These are phyloP conservation scores for Calliopum simillimum DNA, from an alignment of 2,888 invertebrate genomes.

Conservation along the genomic window DNA sequence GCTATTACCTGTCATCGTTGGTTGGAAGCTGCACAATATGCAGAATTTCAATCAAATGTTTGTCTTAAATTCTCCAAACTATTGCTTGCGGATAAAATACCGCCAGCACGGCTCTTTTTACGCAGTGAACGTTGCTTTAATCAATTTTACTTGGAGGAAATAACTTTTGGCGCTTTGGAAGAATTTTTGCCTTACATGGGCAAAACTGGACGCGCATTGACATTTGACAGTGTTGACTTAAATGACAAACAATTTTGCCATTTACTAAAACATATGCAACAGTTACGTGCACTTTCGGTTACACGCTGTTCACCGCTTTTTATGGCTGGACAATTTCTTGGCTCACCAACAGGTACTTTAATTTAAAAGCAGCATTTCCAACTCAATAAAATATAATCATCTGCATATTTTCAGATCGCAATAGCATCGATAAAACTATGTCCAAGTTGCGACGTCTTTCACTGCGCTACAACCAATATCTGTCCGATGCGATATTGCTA, in stretches of 20 bases:
- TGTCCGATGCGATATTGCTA: conserved; percentile 80
- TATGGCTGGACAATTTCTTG: conserved; percentile 79
- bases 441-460: conserved; percentile 71
- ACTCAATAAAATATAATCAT: background rate
- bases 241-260: conserved; percentile 74
- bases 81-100: conserved; percentile 58
- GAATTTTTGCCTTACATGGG: conserved; percentile 73
- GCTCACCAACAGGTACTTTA: conserved; percentile 50
- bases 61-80: conserved; percentile 60
- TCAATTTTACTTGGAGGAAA: conserved; percentile 60
- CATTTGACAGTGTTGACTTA: conserved; percentile 73
- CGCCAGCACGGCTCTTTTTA: conserved; percentile 57
- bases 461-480: conserved; percentile 76
- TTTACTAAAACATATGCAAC: conserved; percentile 71
- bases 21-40: conserved; percentile 76
- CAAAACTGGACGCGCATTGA: conserved; percentile 70
- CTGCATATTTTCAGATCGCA: conserved; percentile 67
- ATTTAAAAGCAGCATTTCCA: background rate
- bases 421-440: conserved; percentile 65
- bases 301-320: conserved; percentile 77
- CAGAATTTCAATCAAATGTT: conserved; percentile 65
- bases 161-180: conserved; percentile 62
- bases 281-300: conserved; percentile 72
- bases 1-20: conserved; percentile 75
- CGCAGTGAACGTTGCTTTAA: conserved; percentile 57